These are phyloP conservation scores for Bucorvus abyssinicus DNA, from an alignment of 2,797 vertebrate species.

Conservation along the genomic window DNA sequence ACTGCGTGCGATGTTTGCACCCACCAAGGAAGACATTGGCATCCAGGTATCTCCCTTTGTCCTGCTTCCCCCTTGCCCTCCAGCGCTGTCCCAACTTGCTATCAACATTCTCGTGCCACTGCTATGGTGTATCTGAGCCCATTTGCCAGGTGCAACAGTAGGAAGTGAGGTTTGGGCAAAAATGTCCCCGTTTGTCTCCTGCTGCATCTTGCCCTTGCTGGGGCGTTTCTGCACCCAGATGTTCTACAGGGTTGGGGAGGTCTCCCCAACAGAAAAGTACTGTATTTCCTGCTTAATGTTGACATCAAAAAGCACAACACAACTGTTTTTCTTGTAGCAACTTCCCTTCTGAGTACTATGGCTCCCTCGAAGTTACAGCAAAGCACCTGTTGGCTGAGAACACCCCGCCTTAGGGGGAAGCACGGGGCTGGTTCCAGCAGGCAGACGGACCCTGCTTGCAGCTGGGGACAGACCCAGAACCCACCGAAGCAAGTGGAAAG, in stretches of 20 bases:
- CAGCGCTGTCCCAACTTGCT: background rate
- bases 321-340: background rate
- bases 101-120: background rate
- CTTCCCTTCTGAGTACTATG: background rate
- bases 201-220: background rate
- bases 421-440: background rate
- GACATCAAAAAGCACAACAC: background rate
- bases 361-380: accelerated
- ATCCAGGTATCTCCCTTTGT: background rate
- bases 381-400: background rate
- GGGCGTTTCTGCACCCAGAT: background rate
- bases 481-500: background rate
- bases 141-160: background rate
- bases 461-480: background rate
- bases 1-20: background rate
- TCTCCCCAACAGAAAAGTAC: background rate
- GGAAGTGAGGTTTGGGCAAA: background rate
- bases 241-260: too few relatives aligned
- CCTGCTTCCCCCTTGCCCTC: background rate
- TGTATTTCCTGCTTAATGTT: background rate
- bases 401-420: accelerated
- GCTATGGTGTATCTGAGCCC: background rate
- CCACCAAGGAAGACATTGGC: background rate
- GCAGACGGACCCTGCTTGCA: accelerated
- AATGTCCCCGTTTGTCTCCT: background rate